Base-by-base conservation (phyloP, 2,113 vertebrate species). In the Miniopterus natalensis region DNA sequence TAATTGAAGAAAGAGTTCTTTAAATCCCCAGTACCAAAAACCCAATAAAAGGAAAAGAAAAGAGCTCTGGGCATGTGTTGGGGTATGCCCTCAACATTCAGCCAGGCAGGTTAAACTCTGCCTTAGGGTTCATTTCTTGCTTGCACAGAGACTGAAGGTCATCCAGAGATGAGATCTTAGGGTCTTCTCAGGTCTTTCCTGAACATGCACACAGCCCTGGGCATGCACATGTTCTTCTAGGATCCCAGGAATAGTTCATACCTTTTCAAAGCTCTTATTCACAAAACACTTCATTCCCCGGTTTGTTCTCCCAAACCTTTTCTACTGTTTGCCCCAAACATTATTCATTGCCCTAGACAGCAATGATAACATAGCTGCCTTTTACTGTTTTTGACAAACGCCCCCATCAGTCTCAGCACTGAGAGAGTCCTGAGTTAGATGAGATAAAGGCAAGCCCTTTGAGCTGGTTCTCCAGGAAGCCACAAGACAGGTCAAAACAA, bases 261-360 rank as follows among this genome's bases (percentile, higher is more conserved):
- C 12, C 36, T 74, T 83, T 94, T 75, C 85, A 55, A 83, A 94
- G 78, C 68, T 65, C 40, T 89, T 83, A 83, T 31, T 63, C 21
- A 47, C n/a, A 75, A 55, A 84, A 57, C 18, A 65, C 47, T 20
- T 84, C 47, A 45, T 84, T 75, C n/a, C 27, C 9, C 25, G 53
- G 25, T 12, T 13, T 65, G 65, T 75, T 53, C 70, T 75, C 47
- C 57, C 51, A 55, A 70, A 29, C 31, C 57, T 66, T 63, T 75
- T 47, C 57, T 66, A 29, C 5, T 36, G 29, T 66, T 88, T 94
- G 84, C 40, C 92, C 25, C 55, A 75, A 36, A 29, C 63, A n/a
- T 92, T 86, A 70, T 36, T 70, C 55, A 12, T 77, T 87, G 70
- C 75, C 68, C 17, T 66, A 66, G 71, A 65, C 31, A 42, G 57